Evolutionary conservation across 2,113 vertebrate species (phyloP), one percentile per base, ranked within the genome.

Genomic region (Sphaerodactylus townsendi): DNA sequence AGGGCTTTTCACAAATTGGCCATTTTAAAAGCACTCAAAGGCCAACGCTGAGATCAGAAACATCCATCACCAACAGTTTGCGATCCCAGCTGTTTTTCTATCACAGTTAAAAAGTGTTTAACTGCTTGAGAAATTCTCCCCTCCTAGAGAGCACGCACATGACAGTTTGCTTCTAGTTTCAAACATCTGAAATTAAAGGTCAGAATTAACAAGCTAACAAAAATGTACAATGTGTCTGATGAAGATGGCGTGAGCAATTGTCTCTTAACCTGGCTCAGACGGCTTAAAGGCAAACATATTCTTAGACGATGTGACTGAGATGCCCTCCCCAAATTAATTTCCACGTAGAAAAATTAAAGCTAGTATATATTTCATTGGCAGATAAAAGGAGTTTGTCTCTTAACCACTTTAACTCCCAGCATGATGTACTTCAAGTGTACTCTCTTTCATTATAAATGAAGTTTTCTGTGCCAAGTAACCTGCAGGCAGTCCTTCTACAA

Each of bases 181-280:
- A 77, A n/a, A 7, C 25, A 65, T 1, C 33, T 30, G 41, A 78
- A 56, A 10, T 1, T 62, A 74, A 73, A 90, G 91, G 90, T 85
- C 89, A 87, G 74, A 33, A 48, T 11, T 0, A 23, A 72, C 78
- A 84, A 81, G 84, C 46, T 81, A 81, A 70, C 1, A 65, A 14
- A 35, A 89, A 90, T 1, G 53, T 1, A 69, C 33, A 56, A 87
- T 41, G 84, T 85, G 77, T 46, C 86, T 78, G 69, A 88, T 8
- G 17, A 41, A 75, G 35, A 44, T 77, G 5, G 19, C 1, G 72
- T 73, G 90, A 87, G 91, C 86, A 88, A 91, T 91, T 90, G 90
- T 77, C 71, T 87, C 87, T 86, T 82, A 83, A 78, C 56, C 83
- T 80, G 37, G 37, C 66, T 64, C 53, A 82, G 87, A 82, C 10